phyloP scores from a whole-genome alignment of 2,797 vertebrate genomes.

The Molossus alvarezi region DNA sequence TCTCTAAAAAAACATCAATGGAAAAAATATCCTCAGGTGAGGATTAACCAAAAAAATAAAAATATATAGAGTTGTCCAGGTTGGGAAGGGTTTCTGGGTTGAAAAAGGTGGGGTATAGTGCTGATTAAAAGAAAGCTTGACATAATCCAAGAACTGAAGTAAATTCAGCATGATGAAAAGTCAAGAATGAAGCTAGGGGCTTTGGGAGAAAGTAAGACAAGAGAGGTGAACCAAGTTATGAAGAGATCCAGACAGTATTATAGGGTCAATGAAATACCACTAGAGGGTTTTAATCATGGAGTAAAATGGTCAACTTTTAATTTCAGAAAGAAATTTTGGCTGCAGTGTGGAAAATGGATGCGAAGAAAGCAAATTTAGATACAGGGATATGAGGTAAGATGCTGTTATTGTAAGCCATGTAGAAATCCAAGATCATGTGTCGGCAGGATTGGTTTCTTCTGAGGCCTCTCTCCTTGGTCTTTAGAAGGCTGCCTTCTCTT shows the following conservation, averaged over 20 bases:
- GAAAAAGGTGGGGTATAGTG: neutral
- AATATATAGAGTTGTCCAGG: neutral
- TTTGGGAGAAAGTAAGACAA: neutral
- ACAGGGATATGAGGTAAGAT: neutral
- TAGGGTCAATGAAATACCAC: neutral
- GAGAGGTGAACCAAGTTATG: neutral
- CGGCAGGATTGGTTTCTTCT: neutral
- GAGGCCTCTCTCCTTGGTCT: neutral
- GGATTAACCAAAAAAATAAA: neutral
- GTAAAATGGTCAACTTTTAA: neutral
- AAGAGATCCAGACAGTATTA: neutral
- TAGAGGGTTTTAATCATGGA: neutral
- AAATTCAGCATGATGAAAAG: neutral
- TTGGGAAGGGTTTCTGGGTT: neutral
- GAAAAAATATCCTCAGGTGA: no score
- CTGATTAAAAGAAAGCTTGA: constrained; percentile 1
- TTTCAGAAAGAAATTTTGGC: constrained; percentile 1
- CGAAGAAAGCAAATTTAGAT: constrained; percentile 22
- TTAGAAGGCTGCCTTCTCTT: neutral
- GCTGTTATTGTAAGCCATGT: neutral
- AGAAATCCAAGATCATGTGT: neutral
- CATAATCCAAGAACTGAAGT: neutral
- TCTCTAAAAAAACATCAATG: no score
- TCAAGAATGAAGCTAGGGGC: neutral
- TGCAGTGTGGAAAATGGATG: neutral